Percentiles rank a stretch among this genome's conserved stretches.
Conservation (phyloP, 2,113 vertebrate species). For the Hippocampus zosterae region DNA sequence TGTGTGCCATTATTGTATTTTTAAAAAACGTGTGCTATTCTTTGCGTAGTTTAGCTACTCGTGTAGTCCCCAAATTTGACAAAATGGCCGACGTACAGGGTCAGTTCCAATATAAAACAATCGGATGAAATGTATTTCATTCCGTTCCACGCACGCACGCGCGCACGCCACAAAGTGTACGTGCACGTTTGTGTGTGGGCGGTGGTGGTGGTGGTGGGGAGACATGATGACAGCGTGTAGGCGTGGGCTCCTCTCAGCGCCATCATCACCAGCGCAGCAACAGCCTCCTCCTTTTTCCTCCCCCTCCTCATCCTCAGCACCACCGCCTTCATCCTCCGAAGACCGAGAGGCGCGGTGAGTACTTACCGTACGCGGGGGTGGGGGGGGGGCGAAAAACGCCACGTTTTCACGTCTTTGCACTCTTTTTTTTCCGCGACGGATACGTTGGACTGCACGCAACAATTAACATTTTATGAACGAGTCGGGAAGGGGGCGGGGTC, state of each 20-base stretch:
- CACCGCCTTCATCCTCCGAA: conserved; percentile 43
- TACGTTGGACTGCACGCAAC: conserved; percentile 39
- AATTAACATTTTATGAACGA: conserved; percentile 30
- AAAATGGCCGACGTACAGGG: no score
- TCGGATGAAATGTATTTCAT: no score
- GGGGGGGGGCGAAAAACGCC: background rate
- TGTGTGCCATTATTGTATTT: no score
- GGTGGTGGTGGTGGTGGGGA: no score
- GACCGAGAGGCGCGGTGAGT: conserved; percentile 47
- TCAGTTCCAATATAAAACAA: no score
- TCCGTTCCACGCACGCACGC: no score
- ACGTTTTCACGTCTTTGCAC: background rate
- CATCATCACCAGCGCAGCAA: conserved; percentile 49
- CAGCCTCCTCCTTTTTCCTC: conserved; percentile 50
- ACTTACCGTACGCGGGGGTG: background rate
- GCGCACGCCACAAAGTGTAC: no score
- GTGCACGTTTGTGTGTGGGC: no score
- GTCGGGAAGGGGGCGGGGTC: background rate
- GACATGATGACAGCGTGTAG: conserved; percentile 11
- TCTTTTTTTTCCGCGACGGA: conserved; percentile 29
- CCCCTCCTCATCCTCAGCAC: conserved; percentile 37
- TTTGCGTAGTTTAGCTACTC: no score
- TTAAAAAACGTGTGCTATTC: no score
- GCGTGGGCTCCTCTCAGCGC: conserved; percentile 61
- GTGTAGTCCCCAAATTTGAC: no score